Base-by-base conservation (phyloP, 1,140 invertebrate genomes). In the Panagrolaimus sp. region DNA sequence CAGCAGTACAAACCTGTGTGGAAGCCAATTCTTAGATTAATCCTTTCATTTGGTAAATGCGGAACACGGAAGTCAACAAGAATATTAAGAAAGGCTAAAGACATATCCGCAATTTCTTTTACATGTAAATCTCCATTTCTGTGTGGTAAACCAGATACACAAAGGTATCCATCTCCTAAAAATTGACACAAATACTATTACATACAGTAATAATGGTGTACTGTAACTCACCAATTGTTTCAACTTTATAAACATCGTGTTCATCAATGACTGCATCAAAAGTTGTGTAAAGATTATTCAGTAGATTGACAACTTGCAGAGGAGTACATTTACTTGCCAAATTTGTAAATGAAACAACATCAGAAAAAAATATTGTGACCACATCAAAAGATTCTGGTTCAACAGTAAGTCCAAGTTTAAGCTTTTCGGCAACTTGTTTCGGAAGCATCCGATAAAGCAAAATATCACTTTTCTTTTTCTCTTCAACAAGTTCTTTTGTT, bases 271-370 rank as follows among this genome's bases (percentile, higher is more conserved):
- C 93, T 74, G 89, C 88, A 85, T 96, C 93, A 84, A 96, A 96
- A 68, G 92, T 87, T 48, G 93, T 95, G 84, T 96, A 96, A 76
- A 96, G 87, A 85, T 94, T 92, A 86, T 96, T 95, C 66, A 96
- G 87, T 84, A 96, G 93, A 84, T 91, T 93, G 45, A 96, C 93
- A 75, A 96, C 92, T 88, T 93, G 85, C 3, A 83, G 15, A 1
- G 94, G 93, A 58, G 92, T 91, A 81, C 93, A 95, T 84, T 93
- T 90, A 0, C 93, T 91, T 8, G 93, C 95, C 89, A 98, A 91
- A 58, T 90, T 89, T 46, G 95, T 98, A 86, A 98, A 98, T 74
- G 94, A 94, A 66, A 97, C 94, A 84, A 98, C 97, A 84, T 98
- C 95, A 82, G 93, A 96, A 86, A 98, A 98, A 85, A 96, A 97